Percentiles rank a stretch among this genome's conserved stretches.
Evolutionary conservation across 2,797 vertebrate genomes (phyloP).

Genomic region (Coregonus ussuriensis): DNA sequence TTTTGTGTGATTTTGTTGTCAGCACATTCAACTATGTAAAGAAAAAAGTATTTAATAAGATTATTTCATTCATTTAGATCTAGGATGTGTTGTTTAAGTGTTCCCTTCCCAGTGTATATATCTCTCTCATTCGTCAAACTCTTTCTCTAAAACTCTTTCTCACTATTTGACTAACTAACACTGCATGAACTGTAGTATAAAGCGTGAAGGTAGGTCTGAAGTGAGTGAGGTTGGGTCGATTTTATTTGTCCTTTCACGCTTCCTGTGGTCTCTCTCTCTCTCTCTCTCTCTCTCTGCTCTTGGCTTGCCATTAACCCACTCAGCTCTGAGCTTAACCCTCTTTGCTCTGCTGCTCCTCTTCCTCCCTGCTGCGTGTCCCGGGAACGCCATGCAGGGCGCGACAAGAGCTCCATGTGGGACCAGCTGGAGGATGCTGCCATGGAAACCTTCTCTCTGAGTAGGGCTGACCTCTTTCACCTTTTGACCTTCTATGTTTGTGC

Average conservation of each 20-base stretch:
- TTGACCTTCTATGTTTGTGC: slow-evolving; percentile 30
- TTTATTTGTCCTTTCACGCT: no score
- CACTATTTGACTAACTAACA: neutral
- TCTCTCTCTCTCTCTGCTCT: slow-evolving; percentile 21
- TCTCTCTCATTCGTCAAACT: neutral
- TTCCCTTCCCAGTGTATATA: no score
- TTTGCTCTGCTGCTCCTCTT: slow-evolving; percentile 71
- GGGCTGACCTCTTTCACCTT: slow-evolving; percentile 74
- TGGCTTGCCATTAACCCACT: slow-evolving; percentile 60
- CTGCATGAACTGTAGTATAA: neutral
- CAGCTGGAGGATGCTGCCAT: slow-evolving; percentile 99
- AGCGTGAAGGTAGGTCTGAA: neutral
- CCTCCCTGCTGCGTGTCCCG: slow-evolving; percentile 54
- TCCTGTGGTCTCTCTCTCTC: neutral
- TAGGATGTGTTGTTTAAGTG: no score
- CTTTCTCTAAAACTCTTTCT: neutral
- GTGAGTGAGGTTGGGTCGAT: neutral
- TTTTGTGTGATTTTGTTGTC: no score
- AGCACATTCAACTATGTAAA: no score
- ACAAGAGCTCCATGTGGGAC: slow-evolving; percentile 99
- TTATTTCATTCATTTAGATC: no score
- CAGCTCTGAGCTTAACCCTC: slow-evolving; percentile 59
- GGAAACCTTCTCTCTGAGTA: slow-evolving; percentile 99
- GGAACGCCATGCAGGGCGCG: slow-evolving; percentile 86
- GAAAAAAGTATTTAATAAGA: no score